A percentile compares a stretch with the other conserved stretches of the same genome.
Evolutionary conservation across 2,888 invertebrate species (phyloP).

Genomic region (Phengaris arion): DNA sequence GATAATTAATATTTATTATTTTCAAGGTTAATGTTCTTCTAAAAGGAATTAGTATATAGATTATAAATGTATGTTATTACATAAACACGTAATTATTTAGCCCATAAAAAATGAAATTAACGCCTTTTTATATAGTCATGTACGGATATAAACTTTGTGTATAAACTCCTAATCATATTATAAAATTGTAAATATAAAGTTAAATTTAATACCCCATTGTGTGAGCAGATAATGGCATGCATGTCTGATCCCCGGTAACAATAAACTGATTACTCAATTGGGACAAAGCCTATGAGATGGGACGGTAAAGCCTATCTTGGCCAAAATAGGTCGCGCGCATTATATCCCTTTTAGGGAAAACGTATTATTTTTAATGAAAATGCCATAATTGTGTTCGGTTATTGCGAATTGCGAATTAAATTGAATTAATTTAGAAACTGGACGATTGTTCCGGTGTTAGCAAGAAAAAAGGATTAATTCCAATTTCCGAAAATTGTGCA

Average conservation of each 20-base stretch:
- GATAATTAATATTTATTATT: neutral
- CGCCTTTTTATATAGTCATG: neutral
- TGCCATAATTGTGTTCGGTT: neutral
- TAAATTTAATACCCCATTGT: neutral
- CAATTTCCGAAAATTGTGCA: neutral
- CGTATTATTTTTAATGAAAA: slow-evolving; percentile 17
- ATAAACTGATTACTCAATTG: slow-evolving; percentile 22
- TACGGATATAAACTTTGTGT: neutral
- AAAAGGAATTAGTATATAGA: neutral
- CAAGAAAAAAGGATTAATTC: neutral
- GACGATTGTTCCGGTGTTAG: neutral
- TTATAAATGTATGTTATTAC: neutral
- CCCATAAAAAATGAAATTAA: neutral
- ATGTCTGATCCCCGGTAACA: neutral
- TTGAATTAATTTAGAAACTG: neutral
- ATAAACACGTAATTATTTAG: neutral
- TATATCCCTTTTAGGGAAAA: slow-evolving; percentile 1
- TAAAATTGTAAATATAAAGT: neutral
- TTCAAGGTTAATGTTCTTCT: neutral
- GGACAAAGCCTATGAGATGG: slow-evolving; percentile 19
- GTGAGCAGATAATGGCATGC: neutral
- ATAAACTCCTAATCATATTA: neutral
- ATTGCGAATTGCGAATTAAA: neutral
- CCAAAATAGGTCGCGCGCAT: neutral
- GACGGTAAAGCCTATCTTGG: slow-evolving; percentile 6